Percentiles rank a stretch among this genome's conserved stretches.
These are phyloP conservation scores for Falcaria lacertinaria DNA, from an alignment of 2,888 invertebrate genomes.

Conservation along the genomic window DNA sequence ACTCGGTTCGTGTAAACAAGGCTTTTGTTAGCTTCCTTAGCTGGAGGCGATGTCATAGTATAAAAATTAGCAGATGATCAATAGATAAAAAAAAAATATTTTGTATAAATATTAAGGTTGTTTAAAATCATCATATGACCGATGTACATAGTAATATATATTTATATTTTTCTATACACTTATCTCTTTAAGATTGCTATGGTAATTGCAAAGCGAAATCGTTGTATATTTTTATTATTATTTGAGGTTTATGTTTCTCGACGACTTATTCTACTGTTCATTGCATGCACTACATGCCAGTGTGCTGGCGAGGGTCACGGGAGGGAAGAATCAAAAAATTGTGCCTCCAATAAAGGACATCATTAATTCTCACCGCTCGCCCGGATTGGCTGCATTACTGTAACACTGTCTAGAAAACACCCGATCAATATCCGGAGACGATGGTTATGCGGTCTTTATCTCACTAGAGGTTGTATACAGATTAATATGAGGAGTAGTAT, in stretches of 20 bases:
- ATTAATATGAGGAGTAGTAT: too few species aligned
- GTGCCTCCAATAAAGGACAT: slow-evolving; percentile 85
- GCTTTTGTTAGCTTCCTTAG: slow-evolving; percentile 60
- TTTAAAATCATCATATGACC: too few species aligned
- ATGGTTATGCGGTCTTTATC: slow-evolving; percentile 29
- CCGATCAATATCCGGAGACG: slow-evolving; percentile 56
- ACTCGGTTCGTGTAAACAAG: slow-evolving; percentile 65
- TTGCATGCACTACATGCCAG: neutral
- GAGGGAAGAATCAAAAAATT: slow-evolving; percentile 81
- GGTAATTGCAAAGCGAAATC: too few species aligned
- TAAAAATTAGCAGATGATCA: neutral
- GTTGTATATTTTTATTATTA: too few species aligned
- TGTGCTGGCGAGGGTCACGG: slow-evolving; percentile 12
- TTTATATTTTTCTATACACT: too few species aligned
- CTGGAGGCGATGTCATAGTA: slow-evolving; percentile 24
- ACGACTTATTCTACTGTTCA: neutral
- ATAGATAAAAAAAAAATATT: slow-evolving; percentile 4
- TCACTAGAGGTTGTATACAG: slow-evolving; percentile 4
- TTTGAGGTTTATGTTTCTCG: too few species aligned
- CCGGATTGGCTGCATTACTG: slow-evolving; percentile 59
- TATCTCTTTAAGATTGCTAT: too few species aligned
- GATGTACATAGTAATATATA: too few species aligned
- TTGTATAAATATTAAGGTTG: too few species aligned
- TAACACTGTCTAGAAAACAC: slow-evolving; percentile 53
- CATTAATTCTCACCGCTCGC: slow-evolving; percentile 81